Conservation (phyloP, 2,113 vertebrate species). For the Lethenteron camtschaticum region DNA sequence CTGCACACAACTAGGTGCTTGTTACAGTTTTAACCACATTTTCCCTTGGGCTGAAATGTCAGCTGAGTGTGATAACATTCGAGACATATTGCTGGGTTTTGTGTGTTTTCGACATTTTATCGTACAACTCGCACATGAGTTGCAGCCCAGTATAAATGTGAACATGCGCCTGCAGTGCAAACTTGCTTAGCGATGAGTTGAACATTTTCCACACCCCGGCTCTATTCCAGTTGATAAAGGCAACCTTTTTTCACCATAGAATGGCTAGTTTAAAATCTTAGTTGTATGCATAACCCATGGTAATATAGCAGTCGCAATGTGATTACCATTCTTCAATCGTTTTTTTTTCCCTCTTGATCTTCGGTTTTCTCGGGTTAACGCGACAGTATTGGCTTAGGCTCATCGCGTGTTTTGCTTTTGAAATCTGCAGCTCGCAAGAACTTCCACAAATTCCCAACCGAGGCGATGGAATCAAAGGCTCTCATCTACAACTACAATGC, state of each 20-base stretch:
- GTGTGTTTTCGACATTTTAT: no score
- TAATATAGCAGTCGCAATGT: neutral
- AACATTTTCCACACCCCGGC: no score
- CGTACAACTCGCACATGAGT: no score
- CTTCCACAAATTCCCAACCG: constrained; percentile 22
- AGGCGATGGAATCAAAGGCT: constrained; percentile 19
- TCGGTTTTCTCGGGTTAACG: neutral
- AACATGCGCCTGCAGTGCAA: no score
- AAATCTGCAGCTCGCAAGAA: constrained; percentile 24
- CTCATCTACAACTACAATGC: constrained; percentile 33
- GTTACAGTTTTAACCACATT: no score
- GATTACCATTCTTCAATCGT: neutral
- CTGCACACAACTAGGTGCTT: no score
- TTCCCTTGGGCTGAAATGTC: no score
- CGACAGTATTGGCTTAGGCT: neutral
- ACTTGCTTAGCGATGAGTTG: no score
- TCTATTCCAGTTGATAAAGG: no score
- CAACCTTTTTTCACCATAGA: neutral
- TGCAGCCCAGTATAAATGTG: no score
- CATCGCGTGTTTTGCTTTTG: neutral
- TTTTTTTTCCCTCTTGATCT: neutral
- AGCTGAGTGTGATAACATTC: no score
- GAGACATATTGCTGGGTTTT: no score
- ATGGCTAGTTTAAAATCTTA: neutral
- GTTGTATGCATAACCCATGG: neutral